phyloP scores from a whole-genome alignment of 2,797 vertebrate species.

The Phyllotis vaccarum region DNA sequence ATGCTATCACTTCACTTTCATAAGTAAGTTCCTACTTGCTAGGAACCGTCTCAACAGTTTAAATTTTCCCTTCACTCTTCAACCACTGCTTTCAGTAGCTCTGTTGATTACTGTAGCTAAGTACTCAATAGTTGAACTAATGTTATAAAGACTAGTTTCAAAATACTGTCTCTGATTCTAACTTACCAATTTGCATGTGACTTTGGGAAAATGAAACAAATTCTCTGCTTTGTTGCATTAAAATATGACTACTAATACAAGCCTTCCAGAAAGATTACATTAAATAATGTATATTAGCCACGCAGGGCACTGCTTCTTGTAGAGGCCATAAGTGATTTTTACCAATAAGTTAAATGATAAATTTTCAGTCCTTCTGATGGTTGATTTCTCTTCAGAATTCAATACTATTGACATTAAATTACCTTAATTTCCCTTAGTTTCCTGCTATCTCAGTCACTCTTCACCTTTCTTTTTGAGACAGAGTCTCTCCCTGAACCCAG shows the following conservation, averaged over 20 bases:
- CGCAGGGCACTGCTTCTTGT: neutral
- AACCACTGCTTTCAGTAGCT: neutral
- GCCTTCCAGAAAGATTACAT: neutral
- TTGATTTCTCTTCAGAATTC: neutral
- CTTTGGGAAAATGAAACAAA: neutral
- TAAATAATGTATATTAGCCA: neutral
- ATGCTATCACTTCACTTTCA: neutral
- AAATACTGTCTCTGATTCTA: neutral
- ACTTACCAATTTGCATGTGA: neutral
- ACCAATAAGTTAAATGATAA: neutral
- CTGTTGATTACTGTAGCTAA: neutral
- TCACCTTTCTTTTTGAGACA: neutral
- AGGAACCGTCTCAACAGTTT: neutral
- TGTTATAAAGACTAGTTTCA: neutral
- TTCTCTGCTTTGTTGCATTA: neutral
- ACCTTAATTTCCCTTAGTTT: neutral
- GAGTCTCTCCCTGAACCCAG: neutral
- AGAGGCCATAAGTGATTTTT: neutral
- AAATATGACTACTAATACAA: neutral
- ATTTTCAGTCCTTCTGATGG: neutral
- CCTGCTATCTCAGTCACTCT: neutral
- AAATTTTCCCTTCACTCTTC: neutral
- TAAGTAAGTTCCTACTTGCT: neutral
- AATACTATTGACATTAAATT: neutral
- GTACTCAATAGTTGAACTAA: neutral